Conservation (phyloP, 2,888 invertebrate genomes). For the Macaria liturata region DNA sequence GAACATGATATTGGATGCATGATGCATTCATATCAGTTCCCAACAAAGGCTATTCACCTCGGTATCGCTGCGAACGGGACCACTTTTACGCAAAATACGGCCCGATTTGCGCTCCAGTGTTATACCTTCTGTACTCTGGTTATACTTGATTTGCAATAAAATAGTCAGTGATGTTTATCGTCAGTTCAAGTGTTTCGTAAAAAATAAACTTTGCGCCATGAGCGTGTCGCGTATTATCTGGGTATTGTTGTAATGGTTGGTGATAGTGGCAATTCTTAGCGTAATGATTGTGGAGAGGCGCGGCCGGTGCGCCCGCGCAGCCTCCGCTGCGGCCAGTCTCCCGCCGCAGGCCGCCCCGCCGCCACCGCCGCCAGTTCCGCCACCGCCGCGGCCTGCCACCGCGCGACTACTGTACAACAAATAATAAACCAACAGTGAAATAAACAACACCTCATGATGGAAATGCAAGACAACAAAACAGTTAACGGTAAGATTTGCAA, state of each 20-base stretch:
- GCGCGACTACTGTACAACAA: neutral
- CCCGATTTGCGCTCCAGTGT: too few species aligned
- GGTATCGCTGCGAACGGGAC: too few species aligned
- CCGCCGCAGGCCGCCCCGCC: conserved; percentile 20
- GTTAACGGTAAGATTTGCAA: conserved; percentile 24
- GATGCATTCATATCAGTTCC: conserved; percentile 4
- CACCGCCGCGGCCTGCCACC: conserved; percentile 13
- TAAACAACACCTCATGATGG: conserved; percentile 14
- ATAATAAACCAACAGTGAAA: conserved; percentile 5
- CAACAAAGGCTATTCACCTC: conserved; percentile 15
- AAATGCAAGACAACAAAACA: conserved; percentile 23
- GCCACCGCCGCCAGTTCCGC: conserved; percentile 11
- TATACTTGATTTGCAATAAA: too few species aligned
- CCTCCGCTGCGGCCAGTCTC: conserved; percentile 11
- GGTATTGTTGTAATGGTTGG: conserved; percentile 3
- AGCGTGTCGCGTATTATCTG: conserved; percentile 2
- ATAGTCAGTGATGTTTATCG: too few species aligned
- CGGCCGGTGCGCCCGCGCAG: conserved; percentile 15
- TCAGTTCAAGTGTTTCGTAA: neutral
- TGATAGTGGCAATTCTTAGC: conserved; percentile 12
- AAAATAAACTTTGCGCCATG: conserved; percentile 3
- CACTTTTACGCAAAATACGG: too few species aligned
- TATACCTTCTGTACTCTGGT: too few species aligned
- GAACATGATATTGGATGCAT: neutral
- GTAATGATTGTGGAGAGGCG: conserved; percentile 20